Base-by-base conservation (phyloP, 2,797 vertebrate genomes). In the Antrozous pallidus region DNA sequence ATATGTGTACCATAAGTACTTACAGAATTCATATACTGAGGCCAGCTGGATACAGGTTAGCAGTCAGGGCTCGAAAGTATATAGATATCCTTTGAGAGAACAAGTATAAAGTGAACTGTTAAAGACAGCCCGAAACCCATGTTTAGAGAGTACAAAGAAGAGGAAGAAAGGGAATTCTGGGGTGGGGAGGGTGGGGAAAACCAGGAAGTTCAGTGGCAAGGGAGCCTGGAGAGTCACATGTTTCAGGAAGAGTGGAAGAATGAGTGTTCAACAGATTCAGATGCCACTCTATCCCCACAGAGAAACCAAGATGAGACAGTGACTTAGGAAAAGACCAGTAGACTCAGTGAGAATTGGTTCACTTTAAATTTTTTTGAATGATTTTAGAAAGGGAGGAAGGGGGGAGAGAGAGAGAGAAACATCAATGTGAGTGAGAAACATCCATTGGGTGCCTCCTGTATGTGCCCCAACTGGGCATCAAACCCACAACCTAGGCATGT, bases 231-330 rank as follows among this genome's bases (percentile, higher is more conserved):
- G 47, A 73, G 38, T 12, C 11, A 28, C 45, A 18, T n/a, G 31
- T 58, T 22, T 65, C 58, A 33, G 88, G 61, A 51, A 54, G 26
- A 36, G 7, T n/a, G 71, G 36, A 73, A 70, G n/a, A 70, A 26
- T 1, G 7, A 17, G 38, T 75, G 38, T 70, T 56, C 42, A 45
- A 7, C 51, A 31, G 56, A 33, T 70, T 82, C 45, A 82, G 45
- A 12, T 49, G 22, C 61, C 17, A 5, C 26, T 9, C 8, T 6
- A 0, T 1, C 11, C 5, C 33, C 28, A 8, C 11, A 10, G 13
- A 47, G 61, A 51, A 36, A 31, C 28, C 45, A 88, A 38, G 26
- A 58, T 17, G 42, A 91, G n/a, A 8, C 12, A 6, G 8, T 33
- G 31, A 42, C 10, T 9, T 9, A 79, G 33, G 28, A 92, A 20